Percentiles rank a stretch among this genome's conserved stretches.
Conservation (phyloP, 2,113 vertebrate genomes). For the Dasyornis broadbenti region DNA sequence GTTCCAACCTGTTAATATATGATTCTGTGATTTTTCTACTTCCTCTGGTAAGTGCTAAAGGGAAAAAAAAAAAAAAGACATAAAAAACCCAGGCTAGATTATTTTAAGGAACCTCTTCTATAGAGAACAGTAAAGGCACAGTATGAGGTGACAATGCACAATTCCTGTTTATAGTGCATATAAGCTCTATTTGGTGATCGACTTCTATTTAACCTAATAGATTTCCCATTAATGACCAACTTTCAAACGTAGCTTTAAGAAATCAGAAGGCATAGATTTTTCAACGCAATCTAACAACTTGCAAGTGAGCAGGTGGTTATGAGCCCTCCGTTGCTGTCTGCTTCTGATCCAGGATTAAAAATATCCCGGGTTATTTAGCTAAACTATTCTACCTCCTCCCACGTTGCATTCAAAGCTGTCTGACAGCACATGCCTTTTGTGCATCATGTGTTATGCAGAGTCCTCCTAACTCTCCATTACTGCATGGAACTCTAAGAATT, state of each 20-base stretch:
- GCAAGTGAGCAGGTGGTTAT: not conserved
- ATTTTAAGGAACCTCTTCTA: not conserved
- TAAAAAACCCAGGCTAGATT: not conserved
- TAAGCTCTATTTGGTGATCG: not conserved
- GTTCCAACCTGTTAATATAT: not conserved
- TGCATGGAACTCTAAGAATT: not conserved
- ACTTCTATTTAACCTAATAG: not conserved
- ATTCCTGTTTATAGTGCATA: not conserved
- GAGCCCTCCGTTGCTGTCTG: not conserved
- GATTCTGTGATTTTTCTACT: not conserved
- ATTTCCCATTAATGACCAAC: not conserved
- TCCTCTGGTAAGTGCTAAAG: not conserved
- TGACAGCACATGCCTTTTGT: not conserved
- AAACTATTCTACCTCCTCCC: not conserved
- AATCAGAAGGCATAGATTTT: not conserved
- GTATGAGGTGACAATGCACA: not conserved
- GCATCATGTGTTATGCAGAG: not conserved
- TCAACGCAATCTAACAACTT: not conserved
- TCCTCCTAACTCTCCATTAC: not conserved
- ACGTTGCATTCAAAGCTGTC: not conserved
- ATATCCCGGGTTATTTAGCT: not conserved
- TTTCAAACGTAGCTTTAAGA: not conserved
- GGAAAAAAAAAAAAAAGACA: not conserved
- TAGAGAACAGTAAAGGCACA: not conserved
- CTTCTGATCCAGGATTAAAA: not conserved